phyloP scores from a whole-genome alignment of 2,113 vertebrate species.

The Jaculus jaculus region DNA sequence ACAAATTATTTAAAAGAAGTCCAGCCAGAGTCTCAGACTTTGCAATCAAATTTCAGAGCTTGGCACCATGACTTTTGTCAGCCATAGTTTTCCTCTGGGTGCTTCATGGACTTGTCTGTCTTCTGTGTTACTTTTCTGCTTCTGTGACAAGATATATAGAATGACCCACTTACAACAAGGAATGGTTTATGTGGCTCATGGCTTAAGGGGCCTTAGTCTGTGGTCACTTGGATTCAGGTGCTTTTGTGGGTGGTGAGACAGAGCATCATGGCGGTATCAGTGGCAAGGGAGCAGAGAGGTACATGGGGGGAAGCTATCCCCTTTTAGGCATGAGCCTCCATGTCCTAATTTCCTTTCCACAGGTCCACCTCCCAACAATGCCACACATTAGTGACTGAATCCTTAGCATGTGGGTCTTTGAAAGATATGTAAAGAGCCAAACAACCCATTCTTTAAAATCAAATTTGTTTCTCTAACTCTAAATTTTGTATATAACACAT shows the following conservation, averaged over 20 bases:
- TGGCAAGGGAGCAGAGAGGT: neutral
- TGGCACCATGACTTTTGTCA: conserved; percentile 30
- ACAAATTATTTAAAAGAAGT: conserved; percentile 74
- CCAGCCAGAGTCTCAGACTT: conserved; percentile 47
- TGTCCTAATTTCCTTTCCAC: neutral
- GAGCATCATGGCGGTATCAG: neutral
- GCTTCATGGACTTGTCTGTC: conserved; percentile 9
- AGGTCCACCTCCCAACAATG: neutral
- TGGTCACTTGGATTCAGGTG: neutral
- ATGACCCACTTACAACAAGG: neutral
- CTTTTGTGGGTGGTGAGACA: neutral
- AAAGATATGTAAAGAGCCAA: neutral
- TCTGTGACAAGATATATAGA: neutral
- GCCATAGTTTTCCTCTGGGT: conserved; percentile 30
- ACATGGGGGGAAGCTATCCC: neutral
- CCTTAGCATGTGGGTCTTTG: neutral
- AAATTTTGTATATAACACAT: neutral
- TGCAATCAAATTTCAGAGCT: conserved; percentile 37
- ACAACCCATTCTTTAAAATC: neutral
- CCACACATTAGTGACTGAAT: neutral
- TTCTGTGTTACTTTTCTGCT: neutral
- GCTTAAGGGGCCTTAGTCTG: neutral
- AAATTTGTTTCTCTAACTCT: neutral
- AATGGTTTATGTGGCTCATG: neutral
- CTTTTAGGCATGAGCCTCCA: neutral